These are phyloP conservation scores for Nesogale talazaci DNA, from an alignment of 2,113 vertebrate species.

Conservation along the genomic window DNA sequence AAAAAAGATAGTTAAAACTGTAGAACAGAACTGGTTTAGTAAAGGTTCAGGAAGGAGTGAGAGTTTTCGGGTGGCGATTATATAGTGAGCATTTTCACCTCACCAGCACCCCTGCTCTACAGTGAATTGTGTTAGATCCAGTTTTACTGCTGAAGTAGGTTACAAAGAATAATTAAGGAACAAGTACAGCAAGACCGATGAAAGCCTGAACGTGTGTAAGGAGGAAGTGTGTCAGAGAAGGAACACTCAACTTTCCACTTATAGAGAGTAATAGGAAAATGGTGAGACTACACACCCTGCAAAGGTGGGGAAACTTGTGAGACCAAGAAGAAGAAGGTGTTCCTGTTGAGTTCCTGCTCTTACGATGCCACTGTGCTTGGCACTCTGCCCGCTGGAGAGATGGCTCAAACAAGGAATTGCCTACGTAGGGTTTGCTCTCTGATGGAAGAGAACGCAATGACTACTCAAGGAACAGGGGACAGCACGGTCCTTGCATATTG, in stretches of 20 bases:
- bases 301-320: not conserved
- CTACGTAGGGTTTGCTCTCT: too few species aligned
- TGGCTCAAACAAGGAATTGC: too few species aligned
- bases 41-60: constrained; percentile 55
- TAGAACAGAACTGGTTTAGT: not conserved
- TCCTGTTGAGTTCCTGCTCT: not conserved
- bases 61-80: constrained; percentile 42
- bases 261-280: not conserved
- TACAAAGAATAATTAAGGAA: constrained; percentile 28
- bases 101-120: not conserved
- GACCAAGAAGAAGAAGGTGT: not conserved
- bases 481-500: too few species aligned
- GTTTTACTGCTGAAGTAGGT: constrained; percentile 17
- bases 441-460: too few species aligned
- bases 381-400: too few species aligned
- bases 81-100: constrained; percentile 4
- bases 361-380: too few species aligned
- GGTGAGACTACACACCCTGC: not conserved
- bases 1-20: constrained; percentile 12
- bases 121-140: not conserved
- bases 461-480: too few species aligned
- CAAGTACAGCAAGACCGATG: not conserved
- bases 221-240: not conserved
- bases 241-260: not conserved
- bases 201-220: not conserved